Evolutionary conservation across 2,888 invertebrate species (phyloP), one percentile per base, ranked within the genome.

Genomic region (Leptinotarsa juncta): DNA sequence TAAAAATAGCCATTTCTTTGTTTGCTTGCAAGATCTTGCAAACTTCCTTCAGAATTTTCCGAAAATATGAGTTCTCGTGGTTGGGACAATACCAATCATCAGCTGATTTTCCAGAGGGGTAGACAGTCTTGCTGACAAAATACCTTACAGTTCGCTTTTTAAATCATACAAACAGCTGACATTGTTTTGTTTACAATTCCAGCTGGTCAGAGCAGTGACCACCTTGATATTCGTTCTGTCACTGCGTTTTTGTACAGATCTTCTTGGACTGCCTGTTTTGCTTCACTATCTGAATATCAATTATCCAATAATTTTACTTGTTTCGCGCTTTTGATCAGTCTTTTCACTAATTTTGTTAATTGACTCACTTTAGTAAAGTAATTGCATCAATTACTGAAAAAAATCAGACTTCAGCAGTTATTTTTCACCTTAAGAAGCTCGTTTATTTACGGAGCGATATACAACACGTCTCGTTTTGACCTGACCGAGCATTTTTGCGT

Each of bases 201-300:
- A 49, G 49, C 49, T 49, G 49, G 15, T 49, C 42, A 16, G 32
- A 32, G 42, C 65, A 65, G 48, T 65, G 3, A 65, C 12, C 65
- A 15, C 16, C 42, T 65, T 65, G 65, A 62, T 62, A 62, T 62
- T 62, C 62, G 62, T 62, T 65, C 65, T 65, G 65, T 32, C 26
- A 65, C 65, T 65, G 65, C 65, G 65, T 65, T 65, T 65, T 65
- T 65, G 65, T 65, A 65, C 42, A 32, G 65, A 26, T 65, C 32
- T 65, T n/a, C 32, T 32, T 65, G 16, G 65, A 65, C 32, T 42
- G 65, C 23, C 23, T 23, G 2, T 23, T 23, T 23, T 2, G 23
- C 23, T 23, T 23, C 23, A 65, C 48, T 65, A 16, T 65, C 48
- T 4, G 3, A 42, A 65, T 65, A 65, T 65, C 16, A 42, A 65